A percentile compares a stretch with the other conserved stretches of the same genome.
These are phyloP conservation scores for Acleris laterana DNA, from an alignment of 2,888 invertebrate genomes.

Conservation along the genomic window DNA sequence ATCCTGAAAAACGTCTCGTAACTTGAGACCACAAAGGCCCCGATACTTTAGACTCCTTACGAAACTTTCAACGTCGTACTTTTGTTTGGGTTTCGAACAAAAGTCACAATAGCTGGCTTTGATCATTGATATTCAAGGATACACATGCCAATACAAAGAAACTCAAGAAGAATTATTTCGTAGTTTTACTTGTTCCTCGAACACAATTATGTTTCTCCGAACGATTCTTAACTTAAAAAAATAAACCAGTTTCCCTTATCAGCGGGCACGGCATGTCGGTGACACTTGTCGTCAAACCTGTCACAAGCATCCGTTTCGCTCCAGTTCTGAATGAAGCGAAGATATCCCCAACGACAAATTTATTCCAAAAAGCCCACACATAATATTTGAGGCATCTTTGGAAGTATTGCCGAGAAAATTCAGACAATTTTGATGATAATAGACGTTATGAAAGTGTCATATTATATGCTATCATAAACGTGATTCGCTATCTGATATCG, in stretches of 20 bases:
- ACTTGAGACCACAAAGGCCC: slow-evolving; percentile 6
- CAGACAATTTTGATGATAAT: slow-evolving; percentile 18
- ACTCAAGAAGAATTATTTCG: background rate
- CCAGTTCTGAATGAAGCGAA: slow-evolving; percentile 1
- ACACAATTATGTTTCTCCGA: background rate
- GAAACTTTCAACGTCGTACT: slow-evolving; percentile 19
- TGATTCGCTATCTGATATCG: slow-evolving; percentile 31
- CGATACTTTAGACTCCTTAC: slow-evolving; percentile 8
- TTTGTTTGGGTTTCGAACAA: slow-evolving; percentile 20
- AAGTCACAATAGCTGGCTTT: slow-evolving; percentile 16
- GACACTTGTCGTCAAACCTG: slow-evolving; percentile 9
- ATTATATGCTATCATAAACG: slow-evolving; percentile 27
- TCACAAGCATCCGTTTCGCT: slow-evolving; percentile 5
- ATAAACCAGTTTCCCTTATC: background rate
- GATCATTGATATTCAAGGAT: slow-evolving; percentile 19
- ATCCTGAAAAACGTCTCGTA: background rate
- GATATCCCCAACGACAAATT: slow-evolving; percentile 17
- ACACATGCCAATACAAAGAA: slow-evolving; percentile 1
- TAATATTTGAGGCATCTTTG: slow-evolving; percentile 21
- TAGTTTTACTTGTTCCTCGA: background rate
- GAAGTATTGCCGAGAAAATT: slow-evolving; percentile 27
- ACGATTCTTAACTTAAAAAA: background rate
- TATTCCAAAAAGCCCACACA: slow-evolving; percentile 27
- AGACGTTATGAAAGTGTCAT: slow-evolving; percentile 25
- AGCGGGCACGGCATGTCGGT: background rate